Evolutionary conservation across 2,888 invertebrate genomes (phyloP).

Genomic region (Erebia palarica): DNA sequence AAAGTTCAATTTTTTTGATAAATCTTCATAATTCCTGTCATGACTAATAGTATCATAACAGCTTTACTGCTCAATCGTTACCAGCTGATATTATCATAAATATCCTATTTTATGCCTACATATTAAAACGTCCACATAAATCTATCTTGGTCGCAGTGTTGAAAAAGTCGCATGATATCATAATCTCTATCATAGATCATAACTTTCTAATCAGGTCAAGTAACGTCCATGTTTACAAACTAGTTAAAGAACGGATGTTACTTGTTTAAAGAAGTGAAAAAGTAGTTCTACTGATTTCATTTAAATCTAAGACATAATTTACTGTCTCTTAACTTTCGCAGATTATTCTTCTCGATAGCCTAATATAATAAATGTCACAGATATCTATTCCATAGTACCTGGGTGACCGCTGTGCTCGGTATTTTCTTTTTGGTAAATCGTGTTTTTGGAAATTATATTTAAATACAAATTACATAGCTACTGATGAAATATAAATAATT

Average conservation of each 20-base stretch:
- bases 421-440: too few species aligned
- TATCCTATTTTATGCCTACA: constrained; percentile 28
- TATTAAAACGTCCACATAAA: constrained; percentile 33
- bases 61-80: constrained; percentile 17
- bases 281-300: constrained; percentile 39
- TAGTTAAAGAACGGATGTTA: constrained; percentile 67
- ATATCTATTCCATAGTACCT: neutral
- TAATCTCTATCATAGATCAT: constrained; percentile 69
- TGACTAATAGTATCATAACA: constrained; percentile 4
- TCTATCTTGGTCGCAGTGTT: constrained; percentile 33
- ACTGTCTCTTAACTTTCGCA: constrained; percentile 33
- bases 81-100: constrained; percentile 21
- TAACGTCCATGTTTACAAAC: constrained; percentile 71
- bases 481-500: too few species aligned
- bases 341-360: constrained; percentile 10
- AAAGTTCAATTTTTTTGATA: neutral
- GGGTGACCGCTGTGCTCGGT: too few species aligned
- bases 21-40: constrained; percentile 13
- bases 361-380: constrained; percentile 1
- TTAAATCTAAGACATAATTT: constrained; percentile 32
- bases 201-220: constrained; percentile 73
- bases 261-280: constrained; percentile 41
- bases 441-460: too few species aligned
- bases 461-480: too few species aligned
- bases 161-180: constrained; percentile 57